Evolutionary conservation across 2,888 invertebrate species (phyloP), one percentile per base, ranked within the genome.

Genomic region (Aproaerema taeniolella): DNA sequence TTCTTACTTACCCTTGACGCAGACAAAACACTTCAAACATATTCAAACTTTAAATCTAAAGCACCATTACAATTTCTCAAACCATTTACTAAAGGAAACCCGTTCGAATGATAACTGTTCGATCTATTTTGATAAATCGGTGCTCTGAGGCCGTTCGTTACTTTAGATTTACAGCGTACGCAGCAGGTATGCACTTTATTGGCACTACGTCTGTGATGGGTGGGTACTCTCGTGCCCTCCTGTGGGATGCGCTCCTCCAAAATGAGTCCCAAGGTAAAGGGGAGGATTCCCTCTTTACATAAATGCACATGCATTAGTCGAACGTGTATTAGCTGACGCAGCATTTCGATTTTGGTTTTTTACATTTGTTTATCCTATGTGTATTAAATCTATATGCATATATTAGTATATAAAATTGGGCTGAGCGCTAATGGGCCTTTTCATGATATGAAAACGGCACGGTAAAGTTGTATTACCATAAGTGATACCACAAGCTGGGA

Each of bases 251-350:
- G 55, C 49, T 46, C 43, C 52, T 28, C 13, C 36, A 58, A 67
- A 68, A 78, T 69, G 58, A 63, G 55, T 75, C 73, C 74, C 72
- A 59, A 61, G 70, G 61, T 49, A 67, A 65, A 59, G 62, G 66
- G 67, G 61, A 53, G 57, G 51, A 42, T 39, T 43, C 48, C 49
- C 45, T 51, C 50, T 45, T 41, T 45, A 50, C 45, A 41, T 42
- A 39, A 31, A 38, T 45, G 44, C 43, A 49, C 38, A 38, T 45
- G 40, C 41, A 46, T 46, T 46, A 43, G 35, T 29, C 39, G 32
- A 35, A 43, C 32, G 40, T 36, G 34, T 42, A 31, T 44, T 26
- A 38, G 16, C 10, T 28, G 9, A 17, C 16, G n/a, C 28, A 6
- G 20, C 20, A 20, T n/a, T n/a, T n/a, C n/a, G n/a, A n/a, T n/a